Base-by-base conservation (phyloP, 2,888 invertebrate genomes). In the Sicus ferrugineus region DNA sequence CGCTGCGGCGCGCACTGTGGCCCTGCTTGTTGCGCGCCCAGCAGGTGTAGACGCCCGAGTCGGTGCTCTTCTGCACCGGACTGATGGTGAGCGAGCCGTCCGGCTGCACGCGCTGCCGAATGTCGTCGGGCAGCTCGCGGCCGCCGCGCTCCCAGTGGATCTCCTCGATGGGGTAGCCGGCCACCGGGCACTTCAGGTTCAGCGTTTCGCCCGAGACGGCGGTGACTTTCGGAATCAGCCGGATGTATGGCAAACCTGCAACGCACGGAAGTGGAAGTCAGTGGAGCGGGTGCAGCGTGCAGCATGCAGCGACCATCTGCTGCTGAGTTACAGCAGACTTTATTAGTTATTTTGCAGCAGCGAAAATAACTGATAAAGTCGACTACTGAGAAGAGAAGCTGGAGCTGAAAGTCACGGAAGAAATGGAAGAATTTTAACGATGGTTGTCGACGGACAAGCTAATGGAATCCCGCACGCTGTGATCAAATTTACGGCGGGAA, bases 21-120 rank as follows among this genome's bases (percentile, higher is more conserved):
- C 92, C 92, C 78, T 92, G 92, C 79, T 91, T 91, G 85, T 93
- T 93, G 74, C 90, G 87, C 2, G 93, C 93, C 85, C 90, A 90
- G 84, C 94, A 94, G 42, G 92, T 91, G 86, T 94, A 94, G 58
- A 91, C 90, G 19, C 93, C 93, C 34, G 92, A 91, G 81, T 92
- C 92, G 11, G 89, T 88, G 73, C 88, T 88, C 82, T 93, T 92
- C 82, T 93, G 92, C 26, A 94, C 93, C 46, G 91, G 91, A 75
- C 88, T 88, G 76, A 94, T 92, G 74, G 90, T 88, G 75, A 94
- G 86, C 0, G 92, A 91, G 31, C 94, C 94, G 79, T 93, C 92
- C 7, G 88, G 83, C 70, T 90, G 87, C 38, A 92, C 91, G 79
- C 91, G 91, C 80, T 93, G 93, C 7, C 93, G 88, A 77, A 93